Conservation (phyloP, 2,888 invertebrate genomes). For the Kryphioiulus occultus region DNA sequence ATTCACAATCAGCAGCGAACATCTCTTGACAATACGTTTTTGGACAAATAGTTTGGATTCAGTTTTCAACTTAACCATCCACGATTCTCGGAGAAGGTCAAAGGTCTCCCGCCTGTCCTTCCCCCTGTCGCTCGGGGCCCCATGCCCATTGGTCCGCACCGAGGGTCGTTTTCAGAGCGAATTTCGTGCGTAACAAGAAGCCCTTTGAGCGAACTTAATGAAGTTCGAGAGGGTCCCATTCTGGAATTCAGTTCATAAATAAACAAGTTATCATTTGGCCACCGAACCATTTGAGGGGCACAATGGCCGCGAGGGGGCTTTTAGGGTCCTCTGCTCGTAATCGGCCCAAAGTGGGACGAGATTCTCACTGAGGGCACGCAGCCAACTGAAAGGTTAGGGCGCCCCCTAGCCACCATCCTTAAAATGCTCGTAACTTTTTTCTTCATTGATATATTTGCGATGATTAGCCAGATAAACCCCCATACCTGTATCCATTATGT, state of each 20-base stretch:
- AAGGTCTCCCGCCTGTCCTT: no score
- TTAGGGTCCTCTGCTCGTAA: neutral
- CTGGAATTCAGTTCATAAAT: constrained; percentile 25
- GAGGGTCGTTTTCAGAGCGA: neutral
- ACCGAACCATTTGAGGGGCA: neutral
- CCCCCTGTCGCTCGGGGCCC: neutral
- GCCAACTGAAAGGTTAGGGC: neutral
- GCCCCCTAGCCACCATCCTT: neutral
- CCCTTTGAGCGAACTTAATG: neutral
- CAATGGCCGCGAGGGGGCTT: neutral
- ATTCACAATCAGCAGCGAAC: no score
- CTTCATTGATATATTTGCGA: neutral
- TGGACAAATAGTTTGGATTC: no score
- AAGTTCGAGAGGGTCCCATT: constrained; percentile 30
- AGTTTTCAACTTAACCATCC: no score
- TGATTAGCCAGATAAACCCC: neutral
- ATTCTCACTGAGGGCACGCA: neutral
- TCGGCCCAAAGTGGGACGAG: no score
- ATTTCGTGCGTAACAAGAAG: neutral
- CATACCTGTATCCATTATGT: neutral
- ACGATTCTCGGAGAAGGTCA: no score
- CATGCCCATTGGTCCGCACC: neutral
- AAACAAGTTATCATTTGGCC: constrained; percentile 20
- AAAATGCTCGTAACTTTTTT: neutral
- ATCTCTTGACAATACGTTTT: no score